A percentile compares a stretch with the other conserved stretches of the same genome.
Evolutionary conservation across 2,888 invertebrate genomes (phyloP).

Genomic region (Tanytarsus gracilentus): DNA sequence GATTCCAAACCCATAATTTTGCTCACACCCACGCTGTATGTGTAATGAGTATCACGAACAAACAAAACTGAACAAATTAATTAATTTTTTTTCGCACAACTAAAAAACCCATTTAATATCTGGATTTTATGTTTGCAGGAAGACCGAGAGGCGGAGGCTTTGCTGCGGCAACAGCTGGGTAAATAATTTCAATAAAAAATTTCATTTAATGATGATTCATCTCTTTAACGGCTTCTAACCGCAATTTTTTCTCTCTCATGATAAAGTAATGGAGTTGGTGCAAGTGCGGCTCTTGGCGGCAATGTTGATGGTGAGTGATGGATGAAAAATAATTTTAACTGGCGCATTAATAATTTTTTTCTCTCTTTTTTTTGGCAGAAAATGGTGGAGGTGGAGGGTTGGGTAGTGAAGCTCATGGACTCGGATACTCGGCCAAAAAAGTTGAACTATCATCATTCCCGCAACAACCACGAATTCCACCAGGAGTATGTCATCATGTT

Average conservation of each 20-base stretch:
- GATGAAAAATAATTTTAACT: not conserved
- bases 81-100: not conserved
- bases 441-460: conserved; percentile 11
- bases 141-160: conserved; percentile 40
- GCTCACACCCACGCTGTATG: too few species aligned
- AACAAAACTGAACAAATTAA: not conserved
- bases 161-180: conserved; percentile 43
- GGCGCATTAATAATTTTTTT: not conserved
- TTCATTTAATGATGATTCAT: not conserved
- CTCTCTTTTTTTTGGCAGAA: not conserved
- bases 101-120: not conserved
- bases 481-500: not conserved
- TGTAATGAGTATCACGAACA: not conserved
- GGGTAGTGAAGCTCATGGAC: conserved; percentile 39
- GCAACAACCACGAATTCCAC: conserved; percentile 8
- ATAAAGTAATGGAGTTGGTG: conserved; percentile 35
- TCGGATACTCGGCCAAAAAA: conserved; percentile 20
- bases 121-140: conserved; percentile 33
- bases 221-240: not conserved
- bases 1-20: too few species aligned
- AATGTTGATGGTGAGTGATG: conserved; percentile 33
- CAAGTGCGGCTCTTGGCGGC: conserved; percentile 41
- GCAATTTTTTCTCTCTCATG: not conserved
- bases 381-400: conserved; percentile 36
- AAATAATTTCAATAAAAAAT: conserved; percentile 30